Conservation (phyloP, 2,888 invertebrate genomes). For the Lycaena phlaeas region DNA sequence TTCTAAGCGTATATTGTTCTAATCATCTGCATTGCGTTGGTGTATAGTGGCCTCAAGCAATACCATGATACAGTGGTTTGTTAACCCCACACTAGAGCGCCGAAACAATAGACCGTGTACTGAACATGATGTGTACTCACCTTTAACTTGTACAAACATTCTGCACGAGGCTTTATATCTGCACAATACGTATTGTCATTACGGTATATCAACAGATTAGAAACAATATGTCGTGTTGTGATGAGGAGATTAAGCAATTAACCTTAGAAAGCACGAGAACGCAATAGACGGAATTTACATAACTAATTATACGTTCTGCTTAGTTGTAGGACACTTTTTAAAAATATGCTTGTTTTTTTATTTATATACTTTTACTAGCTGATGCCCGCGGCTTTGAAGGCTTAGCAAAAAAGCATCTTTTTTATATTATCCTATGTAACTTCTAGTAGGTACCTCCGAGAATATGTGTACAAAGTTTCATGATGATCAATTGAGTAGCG, state of each 20-base stretch:
- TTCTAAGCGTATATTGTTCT: too few species aligned
- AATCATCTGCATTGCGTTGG: neutral
- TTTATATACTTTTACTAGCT: too few species aligned
- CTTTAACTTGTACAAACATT: neutral
- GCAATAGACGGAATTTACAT: neutral
- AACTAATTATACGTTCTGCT: too few species aligned
- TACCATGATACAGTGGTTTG: neutral
- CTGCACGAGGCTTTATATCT: neutral
- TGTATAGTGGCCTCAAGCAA: neutral
- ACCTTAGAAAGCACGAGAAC: slow-evolving; percentile 2
- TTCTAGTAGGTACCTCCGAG: too few species aligned
- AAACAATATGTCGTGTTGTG: neutral
- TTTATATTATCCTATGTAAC: too few species aligned
- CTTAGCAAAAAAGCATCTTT: too few species aligned
- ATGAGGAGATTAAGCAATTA: neutral
- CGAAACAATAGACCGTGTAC: neutral
- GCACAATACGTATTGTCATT: neutral
- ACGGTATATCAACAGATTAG: neutral
- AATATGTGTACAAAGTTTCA: too few species aligned
- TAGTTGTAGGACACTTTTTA: too few species aligned
- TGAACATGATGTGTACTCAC: slow-evolving; percentile 3
- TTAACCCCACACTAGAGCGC: neutral
- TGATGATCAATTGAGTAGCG: too few species aligned
- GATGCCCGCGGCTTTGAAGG: too few species aligned
- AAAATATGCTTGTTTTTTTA: too few species aligned